These are phyloP conservation scores for Caenorhabditis becei DNA, from an alignment of 2,888 invertebrate genomes.

Conservation along the genomic window DNA sequence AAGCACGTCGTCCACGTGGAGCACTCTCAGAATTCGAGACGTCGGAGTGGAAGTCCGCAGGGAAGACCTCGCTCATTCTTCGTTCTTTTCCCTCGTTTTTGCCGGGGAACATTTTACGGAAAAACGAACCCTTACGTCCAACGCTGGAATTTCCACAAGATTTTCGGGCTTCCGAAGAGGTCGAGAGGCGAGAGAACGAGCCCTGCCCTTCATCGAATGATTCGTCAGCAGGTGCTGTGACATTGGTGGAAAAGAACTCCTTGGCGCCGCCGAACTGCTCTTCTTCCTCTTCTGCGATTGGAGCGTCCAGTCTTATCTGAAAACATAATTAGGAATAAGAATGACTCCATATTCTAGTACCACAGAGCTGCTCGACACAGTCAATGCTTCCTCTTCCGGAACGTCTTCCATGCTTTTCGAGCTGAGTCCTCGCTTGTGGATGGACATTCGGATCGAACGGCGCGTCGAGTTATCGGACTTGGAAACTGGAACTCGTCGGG, in stretches of 20 bases:
- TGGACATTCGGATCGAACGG: conserved; percentile 42
- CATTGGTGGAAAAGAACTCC: conserved; percentile 41
- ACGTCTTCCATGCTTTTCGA: conserved; percentile 58
- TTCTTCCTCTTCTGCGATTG: conserved; percentile 35
- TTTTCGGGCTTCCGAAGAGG: conserved; percentile 22
- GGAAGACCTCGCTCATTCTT: conserved; percentile 42
- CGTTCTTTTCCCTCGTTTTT: conserved; percentile 32
- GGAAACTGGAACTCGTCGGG: conserved; percentile 40
- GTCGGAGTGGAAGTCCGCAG: background rate
- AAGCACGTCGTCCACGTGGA: conserved; percentile 28
- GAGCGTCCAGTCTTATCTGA: conserved; percentile 25
- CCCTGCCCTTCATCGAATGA: conserved; percentile 38
- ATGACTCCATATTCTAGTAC: no score
- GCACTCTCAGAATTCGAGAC: background rate
- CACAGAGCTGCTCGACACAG: conserved; percentile 9
- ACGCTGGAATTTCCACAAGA: conserved; percentile 23
- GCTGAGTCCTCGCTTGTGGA: conserved; percentile 31
- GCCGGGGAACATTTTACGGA: conserved; percentile 43
- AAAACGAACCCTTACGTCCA: conserved; percentile 47
- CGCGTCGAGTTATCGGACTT: conserved; percentile 33
- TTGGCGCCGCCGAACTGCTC: conserved; percentile 46
- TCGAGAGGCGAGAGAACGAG: conserved; percentile 38
- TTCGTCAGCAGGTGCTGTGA: conserved; percentile 19
- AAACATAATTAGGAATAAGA: no score
- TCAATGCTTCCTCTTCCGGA: conserved; percentile 54